These are phyloP conservation scores for Triplophysa rosa DNA, from an alignment of 2,113 vertebrate species.

Conservation along the genomic window DNA sequence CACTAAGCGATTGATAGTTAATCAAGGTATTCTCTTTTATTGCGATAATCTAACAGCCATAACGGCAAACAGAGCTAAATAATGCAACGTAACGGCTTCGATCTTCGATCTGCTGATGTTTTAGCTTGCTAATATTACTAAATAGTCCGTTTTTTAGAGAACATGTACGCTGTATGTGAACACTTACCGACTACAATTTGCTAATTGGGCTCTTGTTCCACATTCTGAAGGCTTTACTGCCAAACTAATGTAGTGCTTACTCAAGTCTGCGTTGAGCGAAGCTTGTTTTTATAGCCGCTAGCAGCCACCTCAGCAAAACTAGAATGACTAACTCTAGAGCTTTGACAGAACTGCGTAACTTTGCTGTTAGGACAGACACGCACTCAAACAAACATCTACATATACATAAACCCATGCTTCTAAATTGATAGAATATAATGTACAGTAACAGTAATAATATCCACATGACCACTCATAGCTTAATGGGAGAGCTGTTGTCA, in stretches of 20 bases:
- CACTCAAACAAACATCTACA: slow-evolving; percentile 18
- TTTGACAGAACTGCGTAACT: slow-evolving; percentile 49
- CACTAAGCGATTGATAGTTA: slow-evolving; percentile 15
- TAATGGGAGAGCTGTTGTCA: not conserved
- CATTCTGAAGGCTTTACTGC: slow-evolving; percentile 41
- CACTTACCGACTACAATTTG: slow-evolving; percentile 44
- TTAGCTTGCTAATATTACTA: slow-evolving; percentile 47
- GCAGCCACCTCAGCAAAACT: slow-evolving; percentile 62
- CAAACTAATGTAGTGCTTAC: slow-evolving; percentile 48
- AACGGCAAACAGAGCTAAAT: slow-evolving; percentile 27
- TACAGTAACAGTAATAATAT: not conserved
- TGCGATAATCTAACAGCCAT: not conserved
- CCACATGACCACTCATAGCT: not conserved
- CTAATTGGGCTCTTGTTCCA: slow-evolving; percentile 56
- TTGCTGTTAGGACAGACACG: not conserved
- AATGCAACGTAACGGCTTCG: slow-evolving; percentile 26
- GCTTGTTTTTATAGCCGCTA: slow-evolving; percentile 55
- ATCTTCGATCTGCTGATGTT: slow-evolving; percentile 50
- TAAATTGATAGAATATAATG: not conserved
- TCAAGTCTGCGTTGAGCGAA: slow-evolving; percentile 41
- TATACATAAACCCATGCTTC: not conserved
- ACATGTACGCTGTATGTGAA: slow-evolving; percentile 20
- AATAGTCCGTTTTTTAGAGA: slow-evolving; percentile 54
- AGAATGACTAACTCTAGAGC: slow-evolving; percentile 48
- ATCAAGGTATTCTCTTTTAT: slow-evolving; percentile 1